These are phyloP conservation scores for Hylaeus volcanicus DNA, from an alignment of 1,140 invertebrate species.

Conservation along the genomic window DNA sequence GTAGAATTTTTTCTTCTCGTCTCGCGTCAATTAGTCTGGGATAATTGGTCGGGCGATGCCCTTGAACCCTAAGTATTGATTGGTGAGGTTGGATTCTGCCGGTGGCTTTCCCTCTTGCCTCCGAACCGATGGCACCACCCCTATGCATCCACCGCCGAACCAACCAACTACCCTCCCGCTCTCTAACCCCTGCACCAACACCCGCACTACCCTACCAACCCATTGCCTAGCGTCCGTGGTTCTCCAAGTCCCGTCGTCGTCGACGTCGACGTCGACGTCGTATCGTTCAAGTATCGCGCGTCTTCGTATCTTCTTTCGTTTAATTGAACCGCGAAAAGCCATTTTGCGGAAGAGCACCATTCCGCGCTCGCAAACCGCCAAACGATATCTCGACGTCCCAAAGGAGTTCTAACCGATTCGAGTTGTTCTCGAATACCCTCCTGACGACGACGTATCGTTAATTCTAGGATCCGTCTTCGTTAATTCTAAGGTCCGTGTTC, in stretches of 20 bases:
- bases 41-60: conserved; percentile 80
- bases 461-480: no score
- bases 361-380: background rate
- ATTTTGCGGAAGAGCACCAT: conserved; percentile 14
- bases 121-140: conserved; percentile 69
- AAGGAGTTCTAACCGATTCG: background rate
- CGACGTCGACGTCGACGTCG: conserved; percentile 38
- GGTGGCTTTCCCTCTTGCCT: conserved; percentile 72
- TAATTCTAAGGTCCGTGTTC: no score
- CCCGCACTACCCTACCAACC: conserved; percentile 23
- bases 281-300: conserved; percentile 60
- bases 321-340: conserved; percentile 45
- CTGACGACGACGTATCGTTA: no score
- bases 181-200: conserved; percentile 47
- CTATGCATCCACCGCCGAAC: conserved; percentile 69
- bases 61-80: conserved; percentile 81
- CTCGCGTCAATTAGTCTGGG: conserved; percentile 76
- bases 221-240: conserved; percentile 54
- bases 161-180: conserved; percentile 58
- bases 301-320: conserved; percentile 44
- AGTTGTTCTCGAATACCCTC: no score
- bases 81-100: conserved; percentile 78
- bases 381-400: background rate
- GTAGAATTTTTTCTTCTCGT: conserved; percentile 58
- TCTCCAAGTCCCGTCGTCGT: conserved; percentile 61